Percentiles rank a stretch among this genome's conserved stretches.
Conservation (phyloP, 2,888 invertebrate genomes). For the Poecilobothrus nobilitatus region DNA sequence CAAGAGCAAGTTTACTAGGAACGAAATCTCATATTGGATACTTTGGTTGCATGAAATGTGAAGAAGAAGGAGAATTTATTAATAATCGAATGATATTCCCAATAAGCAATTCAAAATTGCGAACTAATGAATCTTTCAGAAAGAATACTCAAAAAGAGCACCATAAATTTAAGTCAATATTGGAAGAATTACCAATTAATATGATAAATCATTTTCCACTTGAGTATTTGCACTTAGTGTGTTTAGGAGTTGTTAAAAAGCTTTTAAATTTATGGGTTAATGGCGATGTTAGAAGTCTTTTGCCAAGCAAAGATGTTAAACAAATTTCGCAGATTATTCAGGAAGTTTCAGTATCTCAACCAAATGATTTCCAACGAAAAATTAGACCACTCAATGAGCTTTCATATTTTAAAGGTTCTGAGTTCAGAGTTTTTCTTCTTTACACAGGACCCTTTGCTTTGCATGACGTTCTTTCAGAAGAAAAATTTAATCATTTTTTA, state of each 20-base stretch:
- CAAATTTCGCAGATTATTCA: no score
- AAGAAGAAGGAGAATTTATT: background rate
- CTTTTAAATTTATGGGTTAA: no score
- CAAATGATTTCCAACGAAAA: no score
- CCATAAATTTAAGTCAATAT: background rate
- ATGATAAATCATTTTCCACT: background rate
- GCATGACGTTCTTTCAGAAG: no score
- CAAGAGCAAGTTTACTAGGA: background rate
- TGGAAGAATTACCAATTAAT: background rate
- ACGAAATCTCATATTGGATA: background rate
- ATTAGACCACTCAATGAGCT: no score
- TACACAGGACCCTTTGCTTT: no score
- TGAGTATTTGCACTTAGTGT: background rate
- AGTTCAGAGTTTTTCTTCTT: background rate
- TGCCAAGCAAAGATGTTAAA: no score
- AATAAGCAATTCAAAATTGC: background rate
- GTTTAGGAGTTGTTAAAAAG: background rate
- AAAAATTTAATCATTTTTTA: no score
- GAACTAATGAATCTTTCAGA: background rate
- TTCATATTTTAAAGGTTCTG: no score
- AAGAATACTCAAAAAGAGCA: background rate
- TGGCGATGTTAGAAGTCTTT: no score
- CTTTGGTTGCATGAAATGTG: background rate
- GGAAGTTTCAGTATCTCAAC: no score
- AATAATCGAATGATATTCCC: background rate